Evolutionary conservation across 2,888 invertebrate species (phyloP).

Genomic region (Oscheius sp.): DNA sequence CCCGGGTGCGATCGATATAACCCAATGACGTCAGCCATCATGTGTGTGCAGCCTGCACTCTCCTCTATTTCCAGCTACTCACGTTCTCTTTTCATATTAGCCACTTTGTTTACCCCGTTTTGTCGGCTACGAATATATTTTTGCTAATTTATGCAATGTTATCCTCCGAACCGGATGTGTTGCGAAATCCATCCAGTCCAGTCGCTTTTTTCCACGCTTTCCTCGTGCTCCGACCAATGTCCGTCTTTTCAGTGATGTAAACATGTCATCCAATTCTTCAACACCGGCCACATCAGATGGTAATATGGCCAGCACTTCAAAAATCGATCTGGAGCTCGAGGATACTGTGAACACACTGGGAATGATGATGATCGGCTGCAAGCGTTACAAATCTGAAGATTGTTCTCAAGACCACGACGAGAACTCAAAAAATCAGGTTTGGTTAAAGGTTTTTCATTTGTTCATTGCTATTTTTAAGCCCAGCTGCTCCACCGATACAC

Average conservation of each 20-base stretch:
- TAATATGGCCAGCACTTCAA: constrained; percentile 14
- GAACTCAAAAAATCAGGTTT: neutral
- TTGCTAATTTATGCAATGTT: neutral
- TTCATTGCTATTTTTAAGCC: constrained; percentile 2
- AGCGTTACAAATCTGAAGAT: neutral
- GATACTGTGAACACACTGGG: constrained; percentile 23
- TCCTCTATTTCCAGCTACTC: neutral
- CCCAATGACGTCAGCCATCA: constrained; percentile 29
- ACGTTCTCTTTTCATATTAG: neutral
- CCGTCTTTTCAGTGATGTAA: constrained; percentile 15
- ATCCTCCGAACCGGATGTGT: neutral
- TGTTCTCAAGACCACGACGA: neutral
- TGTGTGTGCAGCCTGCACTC: constrained; percentile 25
- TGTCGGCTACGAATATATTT: neutral
- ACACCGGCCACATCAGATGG: neutral
- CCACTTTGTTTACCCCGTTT: neutral
- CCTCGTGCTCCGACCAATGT: neutral
- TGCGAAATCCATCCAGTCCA: neutral
- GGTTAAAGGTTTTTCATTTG: neutral
- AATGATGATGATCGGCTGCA: constrained; percentile 28
- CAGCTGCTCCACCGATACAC: neutral
- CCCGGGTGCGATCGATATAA: constrained; percentile 15
- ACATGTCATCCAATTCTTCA: constrained; percentile 6
- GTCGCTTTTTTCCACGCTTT: neutral
- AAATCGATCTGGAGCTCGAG: constrained; percentile 20